These are phyloP conservation scores for Cygnus atratus DNA, from an alignment of 2,113 vertebrate genomes.

Conservation along the genomic window DNA sequence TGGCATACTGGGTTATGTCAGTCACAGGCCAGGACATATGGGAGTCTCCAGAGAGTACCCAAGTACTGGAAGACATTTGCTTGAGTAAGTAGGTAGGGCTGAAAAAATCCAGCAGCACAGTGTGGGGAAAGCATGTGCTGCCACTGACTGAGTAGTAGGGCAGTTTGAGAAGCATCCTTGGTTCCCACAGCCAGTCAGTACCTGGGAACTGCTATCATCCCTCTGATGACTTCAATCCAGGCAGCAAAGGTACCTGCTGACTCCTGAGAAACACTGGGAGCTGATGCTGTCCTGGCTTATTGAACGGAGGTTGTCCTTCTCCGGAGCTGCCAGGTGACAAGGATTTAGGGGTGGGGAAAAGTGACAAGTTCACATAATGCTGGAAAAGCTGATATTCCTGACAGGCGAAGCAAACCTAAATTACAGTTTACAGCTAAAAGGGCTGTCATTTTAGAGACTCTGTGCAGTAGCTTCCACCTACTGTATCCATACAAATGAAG, in stretches of 20 bases:
- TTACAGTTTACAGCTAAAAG: neutral
- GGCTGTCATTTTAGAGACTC: neutral
- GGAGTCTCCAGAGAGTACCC: neutral
- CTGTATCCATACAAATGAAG: neutral
- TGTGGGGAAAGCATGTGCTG: neutral
- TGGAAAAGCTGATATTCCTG: neutral
- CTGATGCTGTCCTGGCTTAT: neutral
- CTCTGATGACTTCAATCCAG: neutral
- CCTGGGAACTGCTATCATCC: neutral
- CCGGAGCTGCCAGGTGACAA: neutral
- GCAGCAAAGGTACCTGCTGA: neutral
- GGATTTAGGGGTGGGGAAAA: neutral
- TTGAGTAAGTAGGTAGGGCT: neutral
- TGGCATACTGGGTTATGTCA: rapidly evolving
- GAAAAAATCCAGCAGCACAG: neutral
- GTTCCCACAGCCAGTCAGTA: neutral
- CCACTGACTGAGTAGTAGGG: neutral
- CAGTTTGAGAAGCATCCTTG: neutral
- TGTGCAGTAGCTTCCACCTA: neutral
- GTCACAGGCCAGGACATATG: rapidly evolving
- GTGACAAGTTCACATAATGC: neutral
- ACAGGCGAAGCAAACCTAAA: neutral
- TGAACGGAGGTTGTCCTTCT: neutral
- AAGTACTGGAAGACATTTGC: neutral
- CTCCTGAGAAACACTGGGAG: neutral